Evolutionary conservation across 2,113 vertebrate species (phyloP).

Genomic region (Colistium nudipinnis): DNA sequence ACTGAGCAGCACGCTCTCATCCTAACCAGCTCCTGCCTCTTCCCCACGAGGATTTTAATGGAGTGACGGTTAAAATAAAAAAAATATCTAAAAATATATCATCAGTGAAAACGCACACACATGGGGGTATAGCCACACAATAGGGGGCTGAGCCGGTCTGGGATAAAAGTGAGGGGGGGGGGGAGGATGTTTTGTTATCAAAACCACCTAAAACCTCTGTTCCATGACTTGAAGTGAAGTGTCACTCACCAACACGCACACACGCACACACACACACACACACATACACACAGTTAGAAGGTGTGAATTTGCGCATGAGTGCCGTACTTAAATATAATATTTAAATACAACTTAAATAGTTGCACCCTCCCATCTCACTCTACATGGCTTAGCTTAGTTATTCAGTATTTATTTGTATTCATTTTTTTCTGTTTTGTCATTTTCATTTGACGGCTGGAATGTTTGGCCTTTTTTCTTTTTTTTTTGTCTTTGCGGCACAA

Average conservation of each 20-base stretch:
- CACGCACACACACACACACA: not conserved
- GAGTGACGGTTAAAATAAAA: constrained; percentile 32
- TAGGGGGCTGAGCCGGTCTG: not conserved
- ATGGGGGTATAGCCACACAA: constrained; percentile 3
- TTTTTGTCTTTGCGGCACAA: too few relatives aligned
- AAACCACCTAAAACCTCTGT: constrained; percentile 3
- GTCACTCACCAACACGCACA: not conserved
- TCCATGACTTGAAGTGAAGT: not conserved
- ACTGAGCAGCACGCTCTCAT: constrained; percentile 26
- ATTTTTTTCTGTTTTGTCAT: too few relatives aligned
- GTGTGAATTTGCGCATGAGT: too few relatives aligned
- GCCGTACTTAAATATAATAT: too few relatives aligned
- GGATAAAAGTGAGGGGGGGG: not conserved
- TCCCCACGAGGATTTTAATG: constrained; percentile 30
- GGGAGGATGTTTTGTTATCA: constrained; percentile 1
- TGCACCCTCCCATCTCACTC: too few relatives aligned
- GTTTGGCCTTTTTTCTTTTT: too few relatives aligned
- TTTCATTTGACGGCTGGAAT: too few relatives aligned
- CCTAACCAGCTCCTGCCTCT: constrained; percentile 22
- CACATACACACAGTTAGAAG: too few relatives aligned
- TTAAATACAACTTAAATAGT: too few relatives aligned
- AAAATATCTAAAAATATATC: not conserved
- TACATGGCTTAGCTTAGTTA: too few relatives aligned
- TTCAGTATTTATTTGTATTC: too few relatives aligned
- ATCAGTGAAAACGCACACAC: not conserved